Percentiles rank a stretch among this genome's conserved stretches.
phyloP scores from a whole-genome alignment of 2,888 invertebrate genomes.

The Torymus aiolomorphi region DNA sequence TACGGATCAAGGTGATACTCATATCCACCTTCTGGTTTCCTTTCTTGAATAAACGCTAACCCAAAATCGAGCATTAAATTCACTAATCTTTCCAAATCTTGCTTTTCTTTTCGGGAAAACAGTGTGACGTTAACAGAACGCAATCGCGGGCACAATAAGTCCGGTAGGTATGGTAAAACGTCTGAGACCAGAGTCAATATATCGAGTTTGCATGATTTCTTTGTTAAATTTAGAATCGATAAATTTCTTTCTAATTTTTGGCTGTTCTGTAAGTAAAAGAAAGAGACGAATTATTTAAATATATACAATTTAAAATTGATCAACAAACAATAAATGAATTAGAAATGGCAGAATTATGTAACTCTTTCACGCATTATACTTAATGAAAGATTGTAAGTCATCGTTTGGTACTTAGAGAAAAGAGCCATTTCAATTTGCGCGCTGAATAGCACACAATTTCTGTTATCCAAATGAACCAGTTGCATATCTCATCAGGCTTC shows the following conservation, averaged over 20 bases:
- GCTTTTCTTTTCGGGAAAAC: slow-evolving; percentile 84
- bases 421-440: no score
- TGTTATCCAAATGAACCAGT: no score
- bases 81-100: slow-evolving; percentile 83
- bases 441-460: no score
- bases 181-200: slow-evolving; percentile 66
- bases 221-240: slow-evolving; percentile 65
- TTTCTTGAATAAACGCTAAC: slow-evolving; percentile 88
- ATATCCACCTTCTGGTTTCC: slow-evolving; percentile 86
- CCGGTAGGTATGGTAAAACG: slow-evolving; percentile 68
- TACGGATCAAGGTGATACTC: slow-evolving; percentile 76
- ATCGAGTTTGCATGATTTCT: slow-evolving; percentile 66
- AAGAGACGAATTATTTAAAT: no score
- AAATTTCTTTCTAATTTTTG: slow-evolving; percentile 66
- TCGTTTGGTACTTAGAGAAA: no score
- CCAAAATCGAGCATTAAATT: slow-evolving; percentile 93
- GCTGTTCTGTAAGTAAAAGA: slow-evolving; percentile 75
- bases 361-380: no score
- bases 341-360: background rate
- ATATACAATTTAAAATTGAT: slow-evolving; percentile 7
- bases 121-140: slow-evolving; percentile 80
- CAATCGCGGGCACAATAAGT: slow-evolving; percentile 70
- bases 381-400: no score
- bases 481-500: background rate
- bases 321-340: background rate